Percentiles rank a stretch among this genome's conserved stretches.
Conservation (phyloP, 2,113 vertebrate species). For the Oreochromis spilurus region DNA sequence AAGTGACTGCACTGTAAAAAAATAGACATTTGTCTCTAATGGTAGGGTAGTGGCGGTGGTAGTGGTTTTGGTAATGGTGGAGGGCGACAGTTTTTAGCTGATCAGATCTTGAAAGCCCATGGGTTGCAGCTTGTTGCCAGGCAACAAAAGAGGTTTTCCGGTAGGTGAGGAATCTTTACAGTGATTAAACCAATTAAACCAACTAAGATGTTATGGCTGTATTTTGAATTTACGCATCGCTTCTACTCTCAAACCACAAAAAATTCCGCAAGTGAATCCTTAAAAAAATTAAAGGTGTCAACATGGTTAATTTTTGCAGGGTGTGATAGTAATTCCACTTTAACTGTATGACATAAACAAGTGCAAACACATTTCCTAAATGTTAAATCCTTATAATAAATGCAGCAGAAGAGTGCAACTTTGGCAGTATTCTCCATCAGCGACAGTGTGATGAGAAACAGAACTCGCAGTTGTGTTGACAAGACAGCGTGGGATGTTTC, state of each 20-base stretch:
- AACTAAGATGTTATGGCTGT: neutral
- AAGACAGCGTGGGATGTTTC: slow-evolving; percentile 12
- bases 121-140: slow-evolving; percentile 74
- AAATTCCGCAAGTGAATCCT: neutral
- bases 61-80: neutral
- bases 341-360: neutral
- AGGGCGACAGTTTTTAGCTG: neutral
- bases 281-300: neutral
- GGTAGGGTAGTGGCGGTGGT: neutral
- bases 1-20: neutral
- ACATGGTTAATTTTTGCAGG: neutral
- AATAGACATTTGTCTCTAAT: neutral
- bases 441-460: neutral
- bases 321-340: neutral
- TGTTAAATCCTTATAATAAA: neutral
- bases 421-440: neutral
- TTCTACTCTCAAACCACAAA: neutral
- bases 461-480: neutral
- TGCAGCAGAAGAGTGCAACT: neutral
- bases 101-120: neutral
- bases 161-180: slow-evolving; percentile 32
- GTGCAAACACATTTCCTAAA: neutral
- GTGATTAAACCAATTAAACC: neutral
- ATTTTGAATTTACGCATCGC: neutral
- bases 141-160: slow-evolving; percentile 70